Evolutionary conservation across 2,113 vertebrate species (phyloP).

Genomic region (Elephantulus edwardii): DNA sequence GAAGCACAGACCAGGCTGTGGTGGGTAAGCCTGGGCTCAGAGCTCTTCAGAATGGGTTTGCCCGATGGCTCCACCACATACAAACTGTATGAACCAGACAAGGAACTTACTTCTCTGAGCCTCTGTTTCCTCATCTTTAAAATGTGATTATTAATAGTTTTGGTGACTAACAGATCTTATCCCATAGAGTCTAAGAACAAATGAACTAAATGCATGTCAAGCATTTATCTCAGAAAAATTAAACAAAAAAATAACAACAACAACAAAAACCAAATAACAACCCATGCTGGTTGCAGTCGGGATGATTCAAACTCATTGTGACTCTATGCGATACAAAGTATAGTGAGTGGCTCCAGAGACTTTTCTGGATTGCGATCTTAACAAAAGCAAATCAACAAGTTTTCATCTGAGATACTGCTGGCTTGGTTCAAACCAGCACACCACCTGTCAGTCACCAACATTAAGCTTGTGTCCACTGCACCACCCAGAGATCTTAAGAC

Average conservation of each 20-base stretch:
- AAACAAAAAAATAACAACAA: not conserved
- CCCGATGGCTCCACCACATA: not conserved
- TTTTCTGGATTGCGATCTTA: not conserved
- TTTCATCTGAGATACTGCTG: not conserved
- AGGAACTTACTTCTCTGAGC: conserved; percentile 29
- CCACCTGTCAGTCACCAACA: too few relatives aligned
- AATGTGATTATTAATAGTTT: not conserved
- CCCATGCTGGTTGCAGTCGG: not conserved
- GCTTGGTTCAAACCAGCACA: not conserved
- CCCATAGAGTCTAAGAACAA: not conserved
- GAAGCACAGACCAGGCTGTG: not conserved
- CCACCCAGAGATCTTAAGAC: not conserved
- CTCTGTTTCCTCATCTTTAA: conserved; percentile 45
- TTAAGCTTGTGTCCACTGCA: too few relatives aligned
- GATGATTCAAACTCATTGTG: not conserved
- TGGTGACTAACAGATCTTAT: conserved; percentile 3
- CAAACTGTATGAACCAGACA: not conserved
- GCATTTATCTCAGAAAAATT: not conserved
- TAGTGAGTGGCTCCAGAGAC: not conserved
- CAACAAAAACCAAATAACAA: not conserved
- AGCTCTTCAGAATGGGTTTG: not conserved
- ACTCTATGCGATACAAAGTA: not conserved
- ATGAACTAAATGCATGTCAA: not conserved
- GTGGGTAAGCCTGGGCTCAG: not conserved
- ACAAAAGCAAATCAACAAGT: not conserved